These are phyloP conservation scores for Chionoecetes opilio DNA, from an alignment of 1,140 invertebrate species.

Conservation along the genomic window DNA sequence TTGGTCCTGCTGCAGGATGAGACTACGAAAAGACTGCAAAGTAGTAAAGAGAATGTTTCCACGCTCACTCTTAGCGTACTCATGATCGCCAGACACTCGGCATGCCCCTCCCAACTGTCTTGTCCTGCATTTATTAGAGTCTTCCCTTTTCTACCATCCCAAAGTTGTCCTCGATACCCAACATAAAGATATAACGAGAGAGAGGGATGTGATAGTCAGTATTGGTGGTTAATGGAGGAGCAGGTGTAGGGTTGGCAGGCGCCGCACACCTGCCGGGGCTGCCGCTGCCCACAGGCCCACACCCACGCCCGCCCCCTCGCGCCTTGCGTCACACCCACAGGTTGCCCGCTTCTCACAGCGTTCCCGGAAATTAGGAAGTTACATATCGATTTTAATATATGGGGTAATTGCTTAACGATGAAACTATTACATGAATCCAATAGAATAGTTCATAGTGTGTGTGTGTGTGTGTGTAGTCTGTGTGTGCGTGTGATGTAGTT, in stretches of 20 bases:
- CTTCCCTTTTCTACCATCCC: too few species aligned
- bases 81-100: too few species aligned
- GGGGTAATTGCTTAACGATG: too few species aligned
- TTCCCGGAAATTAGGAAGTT: too few species aligned
- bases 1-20: constrained; percentile 57
- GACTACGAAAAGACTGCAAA: neutral
- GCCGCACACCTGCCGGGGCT: neutral
- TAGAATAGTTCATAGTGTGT: too few species aligned
- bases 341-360: too few species aligned
- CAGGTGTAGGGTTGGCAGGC: neutral
- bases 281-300: neutral
- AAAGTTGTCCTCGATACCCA: neutral
- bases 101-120: neutral
- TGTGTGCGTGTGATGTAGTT: constrained; percentile 47
- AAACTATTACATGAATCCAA: too few species aligned
- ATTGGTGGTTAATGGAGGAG: neutral
- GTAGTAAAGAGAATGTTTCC: neutral
- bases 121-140: too few species aligned
- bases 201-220: neutral
- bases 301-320: neutral
- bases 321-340: neutral
- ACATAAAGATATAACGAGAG: neutral
- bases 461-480: constrained; percentile 42
- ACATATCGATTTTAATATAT: too few species aligned
- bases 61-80: neutral